Base-by-base conservation (phyloP, 2,113 vertebrate genomes). In the Muscicapa adusta region DNA sequence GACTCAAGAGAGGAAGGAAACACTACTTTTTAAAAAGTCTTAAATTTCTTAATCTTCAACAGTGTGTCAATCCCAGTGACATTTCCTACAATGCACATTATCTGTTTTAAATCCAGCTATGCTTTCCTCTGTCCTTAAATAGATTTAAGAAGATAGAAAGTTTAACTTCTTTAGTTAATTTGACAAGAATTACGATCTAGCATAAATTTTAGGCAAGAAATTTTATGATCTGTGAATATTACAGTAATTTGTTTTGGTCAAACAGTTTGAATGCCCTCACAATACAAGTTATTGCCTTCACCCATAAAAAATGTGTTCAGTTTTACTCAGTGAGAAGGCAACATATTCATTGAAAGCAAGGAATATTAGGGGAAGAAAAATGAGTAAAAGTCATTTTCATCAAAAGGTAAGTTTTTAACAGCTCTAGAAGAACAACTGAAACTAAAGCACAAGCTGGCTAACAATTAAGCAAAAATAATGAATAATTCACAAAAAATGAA, bases 1-100 rank as follows among this genome's bases (percentile, higher is more conserved):
- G 54, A 91, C 83, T 94, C 63, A 77, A 71, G 31, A 91, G 33
- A 88, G 75, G 92, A 93, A 92, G 86, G 72, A 94, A 93, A 48
- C 2, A 16, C 13, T 81, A 51, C 19, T 89, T 71, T 53, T n/a
- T 1, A 10, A 40, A 22, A 53, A 48, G n/a, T 45, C 58, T 83
- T 60, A 56, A 73, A 77, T 91, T 84, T 92, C 85, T 29, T 74
- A 36, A 92, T 92, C 43, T 87, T 78, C 71, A 72, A 18, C 10
- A 71, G 10, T 20, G 18, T 33, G 36, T 33, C 43, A 93, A 36
- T 40, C 42, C 36, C 57, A 87, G 19, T 9, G 62, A 33, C 5
- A 48, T 26, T 85, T 78, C 77, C 29, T 89, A 43, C 19, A 67
- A 34, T 1, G 14, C 31, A 62, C 45, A 70, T 51, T 31, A 75